Evolutionary conservation across 1,140 invertebrate genomes (phyloP).

Genomic region (Notospermus geniculatus): DNA sequence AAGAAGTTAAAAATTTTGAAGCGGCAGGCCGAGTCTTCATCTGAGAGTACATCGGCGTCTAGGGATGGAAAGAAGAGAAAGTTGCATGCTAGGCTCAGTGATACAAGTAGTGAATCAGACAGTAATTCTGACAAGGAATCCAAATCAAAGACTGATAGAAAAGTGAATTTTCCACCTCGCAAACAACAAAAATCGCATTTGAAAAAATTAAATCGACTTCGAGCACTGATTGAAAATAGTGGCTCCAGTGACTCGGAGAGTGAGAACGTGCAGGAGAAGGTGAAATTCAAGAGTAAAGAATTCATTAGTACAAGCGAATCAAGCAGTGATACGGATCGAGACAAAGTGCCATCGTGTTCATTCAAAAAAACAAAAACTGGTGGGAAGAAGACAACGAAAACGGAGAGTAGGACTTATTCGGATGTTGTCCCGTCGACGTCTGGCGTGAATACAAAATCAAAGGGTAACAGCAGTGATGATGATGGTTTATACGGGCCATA

Average conservation of each 20-base stretch:
- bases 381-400: no score
- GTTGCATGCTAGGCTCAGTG: neutral
- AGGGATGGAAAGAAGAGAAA: slow-evolving; percentile 12
- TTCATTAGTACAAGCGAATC: no score
- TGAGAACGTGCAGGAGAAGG: no score
- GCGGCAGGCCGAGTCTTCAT: slow-evolving; percentile 1
- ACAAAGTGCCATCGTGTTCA: no score
- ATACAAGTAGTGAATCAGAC: slow-evolving; percentile 7
- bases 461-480: slow-evolving; percentile 18
- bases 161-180: slow-evolving; percentile 14
- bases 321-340: no score
- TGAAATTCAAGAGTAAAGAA: no score
- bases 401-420: no score
- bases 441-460: neutral
- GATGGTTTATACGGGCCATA: slow-evolving; percentile 8
- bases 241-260: slow-evolving; percentile 30
- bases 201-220: slow-evolving; percentile 33
- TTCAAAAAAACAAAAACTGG: no score
- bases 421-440: no score
- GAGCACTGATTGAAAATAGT: slow-evolving; percentile 25
- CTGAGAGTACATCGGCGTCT: slow-evolving; percentile 27
- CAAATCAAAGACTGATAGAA: slow-evolving; percentile 6
- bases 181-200: slow-evolving; percentile 23
- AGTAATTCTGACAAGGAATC: slow-evolving; percentile 9
- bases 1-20: neutral